Evolutionary conservation across 2,113 vertebrate genomes (phyloP).

Genomic region (Cromileptes altivelis): DNA sequence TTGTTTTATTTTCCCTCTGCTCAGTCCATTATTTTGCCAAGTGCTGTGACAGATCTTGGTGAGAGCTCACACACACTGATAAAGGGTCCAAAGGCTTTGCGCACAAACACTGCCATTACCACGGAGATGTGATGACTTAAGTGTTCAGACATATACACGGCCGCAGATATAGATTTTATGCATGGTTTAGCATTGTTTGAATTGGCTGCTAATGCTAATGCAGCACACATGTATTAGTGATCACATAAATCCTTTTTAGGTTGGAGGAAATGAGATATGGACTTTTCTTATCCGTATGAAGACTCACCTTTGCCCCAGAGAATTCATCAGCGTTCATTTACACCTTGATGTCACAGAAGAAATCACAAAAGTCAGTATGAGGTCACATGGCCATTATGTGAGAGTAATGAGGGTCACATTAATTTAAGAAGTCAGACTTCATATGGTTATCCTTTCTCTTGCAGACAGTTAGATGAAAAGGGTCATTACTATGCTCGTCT

Average conservation of each 20-base stretch:
- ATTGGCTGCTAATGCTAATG: slow-evolving; percentile 17
- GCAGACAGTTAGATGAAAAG: background rate
- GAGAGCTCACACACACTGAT: slow-evolving; percentile 16
- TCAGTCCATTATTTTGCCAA: slow-evolving; percentile 68
- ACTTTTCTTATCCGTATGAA: background rate
- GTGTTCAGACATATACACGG: slow-evolving; percentile 11
- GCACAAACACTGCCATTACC: slow-evolving; percentile 5
- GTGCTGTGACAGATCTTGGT: slow-evolving; percentile 33
- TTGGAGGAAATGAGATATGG: slow-evolving; percentile 16
- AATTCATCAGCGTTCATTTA: background rate
- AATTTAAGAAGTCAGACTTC: background rate
- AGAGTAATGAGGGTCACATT: slow-evolving; percentile 7
- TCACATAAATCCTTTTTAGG: slow-evolving; percentile 31
- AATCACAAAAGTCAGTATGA: slow-evolving; percentile 4
- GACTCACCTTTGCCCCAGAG: background rate
- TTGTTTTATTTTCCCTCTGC: slow-evolving; percentile 76
- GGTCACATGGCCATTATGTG: background rate
- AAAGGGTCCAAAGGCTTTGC: slow-evolving; percentile 29
- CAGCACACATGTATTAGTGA: slow-evolving; percentile 55
- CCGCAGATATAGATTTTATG: slow-evolving; percentile 40
- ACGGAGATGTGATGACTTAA: slow-evolving; percentile 16
- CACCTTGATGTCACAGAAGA: background rate
- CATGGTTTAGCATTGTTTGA: slow-evolving; percentile 37
- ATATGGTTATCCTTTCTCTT: background rate
- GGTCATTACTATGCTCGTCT: too few relatives aligned